phyloP scores from a whole-genome alignment of 2,797 vertebrate species.

The Neopelma chrysocephalum region DNA sequence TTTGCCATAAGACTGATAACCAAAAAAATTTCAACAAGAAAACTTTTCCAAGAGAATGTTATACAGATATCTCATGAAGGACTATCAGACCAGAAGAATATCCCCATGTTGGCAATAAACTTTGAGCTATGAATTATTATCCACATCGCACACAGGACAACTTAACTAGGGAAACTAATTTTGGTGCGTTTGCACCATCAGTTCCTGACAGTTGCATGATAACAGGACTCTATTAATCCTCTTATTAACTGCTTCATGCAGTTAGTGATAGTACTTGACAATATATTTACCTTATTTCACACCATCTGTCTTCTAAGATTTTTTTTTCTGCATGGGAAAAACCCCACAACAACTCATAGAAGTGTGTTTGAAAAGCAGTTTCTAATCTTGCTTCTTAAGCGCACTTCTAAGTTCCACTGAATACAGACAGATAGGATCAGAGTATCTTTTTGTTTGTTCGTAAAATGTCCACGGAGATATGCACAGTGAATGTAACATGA shows the following conservation, averaged over 20 bases:
- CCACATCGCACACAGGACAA: background rate
- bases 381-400: background rate
- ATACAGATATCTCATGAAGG: background rate
- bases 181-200: background rate
- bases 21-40: background rate
- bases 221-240: background rate
- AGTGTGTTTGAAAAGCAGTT: background rate
- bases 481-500: background rate
- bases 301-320: background rate
- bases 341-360: fast-evolving
- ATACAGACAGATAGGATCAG: background rate
- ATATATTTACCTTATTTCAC: background rate
- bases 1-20: background rate
- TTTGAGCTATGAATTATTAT: background rate
- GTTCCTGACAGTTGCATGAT: background rate
- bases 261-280: background rate
- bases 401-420: background rate
- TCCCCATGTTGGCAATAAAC: background rate
- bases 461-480: background rate
- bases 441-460: background rate
- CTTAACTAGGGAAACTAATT: background rate
- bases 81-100: background rate
- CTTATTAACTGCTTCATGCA: background rate
- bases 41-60: background rate
- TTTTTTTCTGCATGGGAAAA: fast-evolving